These are phyloP conservation scores for Tychaedon coryphoeus DNA, from an alignment of 2,113 vertebrate species.

Conservation along the genomic window DNA sequence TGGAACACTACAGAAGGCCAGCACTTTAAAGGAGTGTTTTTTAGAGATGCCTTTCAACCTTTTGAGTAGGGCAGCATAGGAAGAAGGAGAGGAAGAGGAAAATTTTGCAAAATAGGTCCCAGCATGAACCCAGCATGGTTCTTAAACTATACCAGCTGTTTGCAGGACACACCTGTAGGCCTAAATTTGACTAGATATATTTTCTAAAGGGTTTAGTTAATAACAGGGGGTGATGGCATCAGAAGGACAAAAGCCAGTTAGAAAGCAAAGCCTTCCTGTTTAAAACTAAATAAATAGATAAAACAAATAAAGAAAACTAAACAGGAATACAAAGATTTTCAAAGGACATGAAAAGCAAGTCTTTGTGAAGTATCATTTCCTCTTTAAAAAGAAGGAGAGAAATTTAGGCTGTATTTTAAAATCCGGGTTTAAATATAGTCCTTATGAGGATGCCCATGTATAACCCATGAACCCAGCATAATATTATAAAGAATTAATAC, in stretches of 20 bases:
- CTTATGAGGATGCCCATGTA: neutral
- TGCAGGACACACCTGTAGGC: conserved; percentile 52
- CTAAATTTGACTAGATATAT: neutral
- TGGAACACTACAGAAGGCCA: neutral
- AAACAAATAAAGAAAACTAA: neutral
- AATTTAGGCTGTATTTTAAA: neutral
- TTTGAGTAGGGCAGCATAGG: neutral
- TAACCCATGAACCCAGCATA: neutral
- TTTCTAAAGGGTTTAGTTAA: neutral
- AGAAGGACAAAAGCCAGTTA: neutral
- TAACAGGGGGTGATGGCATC: neutral
- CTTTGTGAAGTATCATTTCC: neutral
- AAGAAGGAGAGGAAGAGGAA: conserved; percentile 43
- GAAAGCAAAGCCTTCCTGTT: conserved; percentile 40
- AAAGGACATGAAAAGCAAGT: neutral
- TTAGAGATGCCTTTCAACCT: neutral
- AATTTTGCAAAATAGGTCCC: conserved; percentile 31
- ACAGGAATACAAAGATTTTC: neutral
- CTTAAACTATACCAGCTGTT: conserved; percentile 3
- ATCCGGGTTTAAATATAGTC: neutral
- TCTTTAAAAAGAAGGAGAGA: neutral
- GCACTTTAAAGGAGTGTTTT: neutral
- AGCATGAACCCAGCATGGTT: conserved; percentile 22
- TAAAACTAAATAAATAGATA: neutral
- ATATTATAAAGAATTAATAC: neutral